phyloP scores from a whole-genome alignment of 92 coral and sea anemone species.

The Meandrina meandrites region DNA sequence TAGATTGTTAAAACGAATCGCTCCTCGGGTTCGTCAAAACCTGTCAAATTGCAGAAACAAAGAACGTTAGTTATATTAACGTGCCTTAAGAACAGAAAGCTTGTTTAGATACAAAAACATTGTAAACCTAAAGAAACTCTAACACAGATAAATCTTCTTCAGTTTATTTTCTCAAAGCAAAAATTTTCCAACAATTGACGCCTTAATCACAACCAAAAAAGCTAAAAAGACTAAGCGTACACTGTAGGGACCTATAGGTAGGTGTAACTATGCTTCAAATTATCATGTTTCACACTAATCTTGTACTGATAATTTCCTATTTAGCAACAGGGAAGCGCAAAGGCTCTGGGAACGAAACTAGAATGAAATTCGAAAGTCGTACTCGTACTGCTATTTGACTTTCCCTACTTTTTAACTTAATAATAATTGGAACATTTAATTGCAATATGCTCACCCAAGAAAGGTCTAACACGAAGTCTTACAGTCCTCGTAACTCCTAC shows the following conservation, averaged over 20 bases:
- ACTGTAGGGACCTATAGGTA: too few species aligned
- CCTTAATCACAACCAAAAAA: background rate
- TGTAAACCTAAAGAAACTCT: background rate
- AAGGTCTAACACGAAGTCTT: conserved; percentile 59
- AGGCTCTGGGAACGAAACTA: too few species aligned
- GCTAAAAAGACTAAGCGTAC: background rate
- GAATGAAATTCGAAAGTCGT: too few species aligned
- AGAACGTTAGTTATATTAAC: background rate
- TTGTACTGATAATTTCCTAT: too few species aligned
- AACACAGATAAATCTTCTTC: background rate
- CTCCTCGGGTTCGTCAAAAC: conserved; percentile 85
- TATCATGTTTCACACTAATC: too few species aligned
- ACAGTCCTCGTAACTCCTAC: conserved; percentile 49
- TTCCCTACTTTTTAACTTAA: too few species aligned
- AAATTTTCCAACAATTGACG: too few species aligned
- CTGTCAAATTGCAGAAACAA: background rate
- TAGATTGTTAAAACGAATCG: conserved; percentile 65
- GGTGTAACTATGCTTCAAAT: too few species aligned
- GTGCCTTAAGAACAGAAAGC: too few species aligned
- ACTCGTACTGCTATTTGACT: too few species aligned
- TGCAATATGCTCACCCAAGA: conserved; percentile 34
- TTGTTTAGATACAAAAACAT: background rate
- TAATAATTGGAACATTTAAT: background rate
- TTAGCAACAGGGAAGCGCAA: background rate
- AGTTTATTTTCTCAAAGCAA: background rate